A percentile compares a stretch with the other conserved stretches of the same genome.
These are phyloP conservation scores for Gobius niger DNA, from an alignment of 2,113 vertebrate genomes.

Conservation along the genomic window DNA sequence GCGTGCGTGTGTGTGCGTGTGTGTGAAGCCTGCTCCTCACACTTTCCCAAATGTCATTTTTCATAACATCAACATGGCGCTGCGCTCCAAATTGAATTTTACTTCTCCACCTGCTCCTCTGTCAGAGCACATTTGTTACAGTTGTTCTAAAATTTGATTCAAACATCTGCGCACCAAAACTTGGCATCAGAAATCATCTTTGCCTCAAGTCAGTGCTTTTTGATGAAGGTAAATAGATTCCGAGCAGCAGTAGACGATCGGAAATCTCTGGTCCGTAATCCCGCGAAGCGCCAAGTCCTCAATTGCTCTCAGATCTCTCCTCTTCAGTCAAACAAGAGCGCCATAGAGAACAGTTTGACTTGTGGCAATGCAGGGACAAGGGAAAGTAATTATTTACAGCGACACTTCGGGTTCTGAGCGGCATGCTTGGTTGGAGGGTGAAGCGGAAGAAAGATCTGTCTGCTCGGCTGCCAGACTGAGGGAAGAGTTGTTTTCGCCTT, in stretches of 20 bases:
- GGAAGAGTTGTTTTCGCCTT: constrained; percentile 39
- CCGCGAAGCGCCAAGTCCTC: constrained; percentile 35
- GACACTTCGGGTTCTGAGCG: constrained; percentile 30
- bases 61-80: neutral
- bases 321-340: constrained; percentile 38
- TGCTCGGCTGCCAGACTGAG: constrained; percentile 19
- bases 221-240: constrained; percentile 46
- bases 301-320: constrained; percentile 60
- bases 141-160: constrained; percentile 34
- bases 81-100: neutral
- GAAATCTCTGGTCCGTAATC: constrained; percentile 36
- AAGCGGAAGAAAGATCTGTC: constrained; percentile 45
- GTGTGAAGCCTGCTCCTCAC: neutral
- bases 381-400: constrained; percentile 38
- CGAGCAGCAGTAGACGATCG: constrained; percentile 15
- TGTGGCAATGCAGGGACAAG: constrained; percentile 25
- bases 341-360: constrained; percentile 29
- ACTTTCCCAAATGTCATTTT: neutral
- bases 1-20: neutral
- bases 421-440: constrained; percentile 29
- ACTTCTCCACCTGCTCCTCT: constrained; percentile 20
- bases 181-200: constrained; percentile 23
- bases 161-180: constrained; percentile 38
- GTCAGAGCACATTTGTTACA: constrained; percentile 29
- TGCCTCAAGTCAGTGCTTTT: constrained; percentile 40